A percentile compares a stretch with the other conserved stretches of the same genome.
These are phyloP conservation scores for Crossaster papposus DNA, from an alignment of 53 echinoderm and acorn worm species.

Conservation along the genomic window DNA sequence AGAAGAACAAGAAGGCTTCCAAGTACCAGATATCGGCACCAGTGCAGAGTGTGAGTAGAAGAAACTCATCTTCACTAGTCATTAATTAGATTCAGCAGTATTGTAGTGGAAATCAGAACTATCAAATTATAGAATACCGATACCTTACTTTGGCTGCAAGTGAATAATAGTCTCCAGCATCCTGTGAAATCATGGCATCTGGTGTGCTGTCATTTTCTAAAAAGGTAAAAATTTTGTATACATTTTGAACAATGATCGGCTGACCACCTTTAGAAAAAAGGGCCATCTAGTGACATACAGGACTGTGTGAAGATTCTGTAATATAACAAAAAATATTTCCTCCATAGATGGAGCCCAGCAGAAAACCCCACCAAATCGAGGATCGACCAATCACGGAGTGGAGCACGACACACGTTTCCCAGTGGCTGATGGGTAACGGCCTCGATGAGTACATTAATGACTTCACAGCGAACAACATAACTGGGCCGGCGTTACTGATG, in stretches of 20 bases:
- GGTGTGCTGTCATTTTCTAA: no score
- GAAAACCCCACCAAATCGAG: constrained; percentile 90
- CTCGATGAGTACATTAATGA: constrained; percentile 86
- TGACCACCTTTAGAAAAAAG: background rate
- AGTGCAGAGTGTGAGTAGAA: constrained; percentile 51
- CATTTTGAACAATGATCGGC: no score
- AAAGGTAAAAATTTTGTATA: no score
- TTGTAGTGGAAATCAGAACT: no score
- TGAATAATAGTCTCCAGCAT: no score
- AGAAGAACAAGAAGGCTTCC: constrained; percentile 77
- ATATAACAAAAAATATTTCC: background rate
- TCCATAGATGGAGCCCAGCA: constrained; percentile 67
- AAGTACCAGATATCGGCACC: constrained; percentile 78
- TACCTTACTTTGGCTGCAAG: no score
- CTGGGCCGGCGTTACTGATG: constrained; percentile 79
- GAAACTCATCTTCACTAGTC: no score
- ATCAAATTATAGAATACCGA: no score
- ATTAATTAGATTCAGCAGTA: no score
- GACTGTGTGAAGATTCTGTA: background rate
- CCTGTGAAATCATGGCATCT: no score
- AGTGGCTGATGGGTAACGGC: constrained; percentile 91
- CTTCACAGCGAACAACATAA: constrained; percentile 87
- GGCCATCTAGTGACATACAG: background rate
- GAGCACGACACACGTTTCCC: constrained; percentile 92
- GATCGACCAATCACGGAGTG: constrained; percentile 92